These are phyloP conservation scores for Neopelma chrysocephalum DNA, from an alignment of 2,797 vertebrate species.

Conservation along the genomic window DNA sequence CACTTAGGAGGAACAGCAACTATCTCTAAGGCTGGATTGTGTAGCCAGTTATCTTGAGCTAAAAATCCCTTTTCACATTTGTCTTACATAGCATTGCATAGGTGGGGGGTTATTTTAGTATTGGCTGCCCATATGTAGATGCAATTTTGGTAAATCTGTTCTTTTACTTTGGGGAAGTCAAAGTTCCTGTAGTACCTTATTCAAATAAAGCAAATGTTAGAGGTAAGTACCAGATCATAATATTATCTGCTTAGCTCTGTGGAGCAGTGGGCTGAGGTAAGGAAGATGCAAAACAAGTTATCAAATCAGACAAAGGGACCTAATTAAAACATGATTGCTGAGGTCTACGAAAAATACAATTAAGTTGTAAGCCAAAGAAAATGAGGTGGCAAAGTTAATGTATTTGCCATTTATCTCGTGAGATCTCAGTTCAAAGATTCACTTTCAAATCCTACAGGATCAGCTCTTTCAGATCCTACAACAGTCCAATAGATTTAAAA, in stretches of 20 bases:
- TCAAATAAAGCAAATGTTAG: background rate
- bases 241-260: background rate
- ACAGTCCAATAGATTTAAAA: constrained; percentile 38
- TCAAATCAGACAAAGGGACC: constrained; percentile 46
- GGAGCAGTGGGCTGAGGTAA: background rate
- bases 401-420: constrained; percentile 61
- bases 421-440: constrained; percentile 60
- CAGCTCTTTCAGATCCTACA: constrained; percentile 53
- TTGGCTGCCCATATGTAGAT: constrained; percentile 26
- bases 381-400: constrained; percentile 63
- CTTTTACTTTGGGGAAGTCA: background rate
- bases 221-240: background rate
- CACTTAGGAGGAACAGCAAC: constrained; percentile 58
- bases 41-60: constrained; percentile 59
- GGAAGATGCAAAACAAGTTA: constrained; percentile 54
- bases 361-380: constrained; percentile 59
- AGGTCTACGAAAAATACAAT: constrained; percentile 49
- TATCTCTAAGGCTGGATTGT: constrained; percentile 42
- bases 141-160: background rate
- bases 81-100: background rate
- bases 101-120: constrained; percentile 12
- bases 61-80: constrained; percentile 38
- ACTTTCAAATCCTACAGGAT: constrained; percentile 51
- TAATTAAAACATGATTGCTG: constrained; percentile 59
- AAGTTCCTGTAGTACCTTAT: background rate